phyloP scores from a whole-genome alignment of 2,888 invertebrate genomes.

The Eupithecia vulgata region DNA sequence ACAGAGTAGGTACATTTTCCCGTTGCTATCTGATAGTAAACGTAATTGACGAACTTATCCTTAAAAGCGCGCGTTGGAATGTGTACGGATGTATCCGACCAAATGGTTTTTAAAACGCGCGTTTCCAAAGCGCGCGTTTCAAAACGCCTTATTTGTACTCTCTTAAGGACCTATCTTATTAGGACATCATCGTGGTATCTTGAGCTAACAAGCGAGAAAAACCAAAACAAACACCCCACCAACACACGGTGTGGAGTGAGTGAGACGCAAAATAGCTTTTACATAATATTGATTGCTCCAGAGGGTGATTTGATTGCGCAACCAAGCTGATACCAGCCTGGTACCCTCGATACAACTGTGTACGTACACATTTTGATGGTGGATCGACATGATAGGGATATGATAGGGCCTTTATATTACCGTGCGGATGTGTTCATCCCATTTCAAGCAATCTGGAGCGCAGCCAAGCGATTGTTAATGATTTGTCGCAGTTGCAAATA shows the following conservation, averaged over 20 bases:
- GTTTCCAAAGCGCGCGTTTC: background rate
- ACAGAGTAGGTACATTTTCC: background rate
- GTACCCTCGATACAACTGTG: no score
- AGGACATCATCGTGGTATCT: no score
- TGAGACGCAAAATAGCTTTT: no score
- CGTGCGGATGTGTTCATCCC: conserved; percentile 7
- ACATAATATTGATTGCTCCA: no score
- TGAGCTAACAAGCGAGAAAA: no score
- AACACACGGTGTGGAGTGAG: no score
- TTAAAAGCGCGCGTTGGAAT: background rate
- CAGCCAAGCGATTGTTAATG: background rate
- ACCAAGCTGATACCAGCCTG: no score
- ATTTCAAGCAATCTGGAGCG: conserved; percentile 4
- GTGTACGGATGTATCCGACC: background rate
- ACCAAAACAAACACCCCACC: no score
- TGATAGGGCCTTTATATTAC: background rate
- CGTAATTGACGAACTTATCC: background rate
- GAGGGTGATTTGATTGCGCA: no score
- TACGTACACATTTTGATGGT: no score
- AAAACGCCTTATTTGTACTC: background rate
- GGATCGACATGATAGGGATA: no score
- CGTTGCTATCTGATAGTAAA: background rate
- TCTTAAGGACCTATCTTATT: background rate
- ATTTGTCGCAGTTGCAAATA: conserved; percentile 20
- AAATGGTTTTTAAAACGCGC: background rate